These are phyloP conservation scores for Mallotus villosus DNA, from an alignment of 2,797 vertebrate genomes.

Conservation along the genomic window DNA sequence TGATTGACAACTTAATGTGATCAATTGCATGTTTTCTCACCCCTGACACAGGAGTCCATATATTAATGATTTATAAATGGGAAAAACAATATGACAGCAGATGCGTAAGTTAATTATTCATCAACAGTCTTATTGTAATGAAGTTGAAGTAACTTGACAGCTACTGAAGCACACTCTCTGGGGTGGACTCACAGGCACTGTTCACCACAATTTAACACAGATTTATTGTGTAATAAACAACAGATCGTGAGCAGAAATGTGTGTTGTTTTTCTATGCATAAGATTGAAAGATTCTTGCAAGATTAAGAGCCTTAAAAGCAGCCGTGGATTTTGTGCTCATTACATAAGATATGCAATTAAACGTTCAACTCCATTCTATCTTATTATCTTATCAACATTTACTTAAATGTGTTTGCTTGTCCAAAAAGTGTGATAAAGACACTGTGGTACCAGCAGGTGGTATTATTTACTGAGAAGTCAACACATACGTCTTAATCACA, in stretches of 20 bases:
- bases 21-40: constrained; percentile 23
- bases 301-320: constrained; percentile 26
- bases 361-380: no score
- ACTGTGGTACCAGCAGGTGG: constrained; percentile 59
- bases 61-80: constrained; percentile 29
- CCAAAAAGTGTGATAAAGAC: constrained; percentile 64
- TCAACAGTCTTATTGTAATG: constrained; percentile 30
- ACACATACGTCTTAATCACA: constrained; percentile 54
- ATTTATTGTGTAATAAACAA: constrained; percentile 13
- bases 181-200: background rate
- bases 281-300: constrained; percentile 29
- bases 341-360: no score
- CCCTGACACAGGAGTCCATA: constrained; percentile 24
- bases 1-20: constrained; percentile 20
- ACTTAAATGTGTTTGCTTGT: constrained; percentile 47
- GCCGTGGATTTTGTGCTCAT: constrained; percentile 38
- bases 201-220: background rate
- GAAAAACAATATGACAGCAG: constrained; percentile 42
- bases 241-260: constrained; percentile 9
- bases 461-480: constrained; percentile 58
- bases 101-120: constrained; percentile 56
- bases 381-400: constrained; percentile 10
- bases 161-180: background rate
- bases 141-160: constrained; percentile 14
- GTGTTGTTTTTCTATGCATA: constrained; percentile 26